These are phyloP conservation scores for Pachypanchax playfairii DNA, from an alignment of 2,113 vertebrate genomes.

Conservation along the genomic window DNA sequence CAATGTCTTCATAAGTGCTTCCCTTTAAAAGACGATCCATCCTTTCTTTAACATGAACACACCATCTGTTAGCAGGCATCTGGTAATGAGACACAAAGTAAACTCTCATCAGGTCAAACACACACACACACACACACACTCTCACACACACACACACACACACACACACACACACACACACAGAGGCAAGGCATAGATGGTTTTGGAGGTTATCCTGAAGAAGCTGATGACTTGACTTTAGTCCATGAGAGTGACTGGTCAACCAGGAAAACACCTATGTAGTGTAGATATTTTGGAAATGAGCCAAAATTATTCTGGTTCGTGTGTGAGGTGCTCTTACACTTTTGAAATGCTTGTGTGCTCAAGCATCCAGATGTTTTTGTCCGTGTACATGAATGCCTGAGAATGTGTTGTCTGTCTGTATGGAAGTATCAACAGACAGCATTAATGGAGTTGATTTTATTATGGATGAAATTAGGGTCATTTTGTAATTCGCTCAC, in stretches of 20 bases:
- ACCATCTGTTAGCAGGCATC: constrained; percentile 45
- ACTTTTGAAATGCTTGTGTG: constrained; percentile 2
- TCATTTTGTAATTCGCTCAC: constrained; percentile 60
- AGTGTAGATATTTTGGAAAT: constrained; percentile 46
- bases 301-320: constrained; percentile 39
- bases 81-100: constrained; percentile 40
- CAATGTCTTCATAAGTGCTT: constrained; percentile 38
- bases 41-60: constrained; percentile 40
- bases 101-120: constrained; percentile 26
- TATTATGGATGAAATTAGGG: constrained; percentile 72
- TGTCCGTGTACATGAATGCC: constrained; percentile 42
- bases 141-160: constrained; percentile 28
- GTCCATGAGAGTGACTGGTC: constrained; percentile 50
- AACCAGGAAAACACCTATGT: constrained; percentile 45
- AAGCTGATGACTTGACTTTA: constrained; percentile 50
- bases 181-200: constrained; percentile 36
- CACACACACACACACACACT: constrained; percentile 27
- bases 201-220: constrained; percentile 38
- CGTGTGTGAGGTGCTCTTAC: not conserved
- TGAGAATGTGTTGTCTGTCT: constrained; percentile 55
- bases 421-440: constrained; percentile 58
- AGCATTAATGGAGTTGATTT: constrained; percentile 63
- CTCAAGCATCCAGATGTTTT: constrained; percentile 3
- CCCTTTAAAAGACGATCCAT: constrained; percentile 35
- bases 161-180: constrained; percentile 22